Conservation (phyloP, 2,113 vertebrate genomes). For the Nestor notabilis region DNA sequence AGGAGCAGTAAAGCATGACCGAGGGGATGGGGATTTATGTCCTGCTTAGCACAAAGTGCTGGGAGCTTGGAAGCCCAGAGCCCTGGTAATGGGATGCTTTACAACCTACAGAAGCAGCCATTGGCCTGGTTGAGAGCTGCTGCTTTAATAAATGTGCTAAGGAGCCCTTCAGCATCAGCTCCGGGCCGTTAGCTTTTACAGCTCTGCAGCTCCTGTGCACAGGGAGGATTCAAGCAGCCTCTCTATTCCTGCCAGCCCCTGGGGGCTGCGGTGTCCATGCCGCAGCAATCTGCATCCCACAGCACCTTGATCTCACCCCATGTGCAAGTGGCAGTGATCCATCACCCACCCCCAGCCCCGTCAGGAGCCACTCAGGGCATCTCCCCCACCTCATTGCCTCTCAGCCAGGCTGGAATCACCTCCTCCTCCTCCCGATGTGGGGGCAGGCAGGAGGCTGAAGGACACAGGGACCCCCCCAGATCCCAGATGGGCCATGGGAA, state of each 20-base stretch:
- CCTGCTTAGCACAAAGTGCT: background rate
- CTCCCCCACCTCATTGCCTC: background rate
- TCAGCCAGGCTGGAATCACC: background rate
- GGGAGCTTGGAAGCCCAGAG: background rate
- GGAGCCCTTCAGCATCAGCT: background rate
- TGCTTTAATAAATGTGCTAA: background rate
- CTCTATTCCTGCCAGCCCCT: background rate
- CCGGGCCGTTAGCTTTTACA: background rate
- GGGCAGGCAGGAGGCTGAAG: constrained; percentile 26
- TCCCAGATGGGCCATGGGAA: background rate
- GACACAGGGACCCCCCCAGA: accelerated
- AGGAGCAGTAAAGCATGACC: background rate
- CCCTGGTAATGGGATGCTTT: background rate
- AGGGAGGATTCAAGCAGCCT: background rate
- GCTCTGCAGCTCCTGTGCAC: background rate
- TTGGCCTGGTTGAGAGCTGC: background rate
- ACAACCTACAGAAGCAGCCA: background rate
- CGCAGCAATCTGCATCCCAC: background rate
- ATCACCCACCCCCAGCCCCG: background rate
- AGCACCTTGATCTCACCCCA: background rate
- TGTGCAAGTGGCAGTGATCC: background rate
- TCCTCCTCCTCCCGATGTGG: background rate
- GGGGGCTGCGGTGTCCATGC: background rate
- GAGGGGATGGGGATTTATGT: background rate
- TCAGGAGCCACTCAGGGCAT: background rate